Evolutionary conservation across 2,797 vertebrate species (phyloP).

Genomic region (Enteromius trimaculatus): DNA sequence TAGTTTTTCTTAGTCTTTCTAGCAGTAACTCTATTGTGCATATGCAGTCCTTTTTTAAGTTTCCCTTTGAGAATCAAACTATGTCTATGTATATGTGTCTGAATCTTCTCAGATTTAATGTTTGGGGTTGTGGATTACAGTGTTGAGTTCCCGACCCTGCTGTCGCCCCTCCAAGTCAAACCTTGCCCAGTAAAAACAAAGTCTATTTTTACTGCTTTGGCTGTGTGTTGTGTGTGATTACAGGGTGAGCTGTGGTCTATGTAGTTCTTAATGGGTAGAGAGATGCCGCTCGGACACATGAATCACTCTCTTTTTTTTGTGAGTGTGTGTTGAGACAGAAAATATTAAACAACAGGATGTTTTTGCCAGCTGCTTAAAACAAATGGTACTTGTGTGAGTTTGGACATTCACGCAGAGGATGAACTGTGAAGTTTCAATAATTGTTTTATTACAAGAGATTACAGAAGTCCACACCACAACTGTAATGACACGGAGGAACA

Average conservation of each 20-base stretch:
- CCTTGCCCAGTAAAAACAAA: conserved; percentile 35
- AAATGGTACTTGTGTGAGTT: neutral
- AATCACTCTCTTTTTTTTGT: neutral
- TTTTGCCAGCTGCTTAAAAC: neutral
- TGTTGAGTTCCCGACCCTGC: conserved; percentile 19
- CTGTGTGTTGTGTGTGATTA: conserved; percentile 35
- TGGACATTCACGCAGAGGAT: neutral
- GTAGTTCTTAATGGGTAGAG: conserved; percentile 33
- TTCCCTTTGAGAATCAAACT: neutral
- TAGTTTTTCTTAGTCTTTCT: neutral
- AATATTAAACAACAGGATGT: conserved; percentile 15
- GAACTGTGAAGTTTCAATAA: neutral
- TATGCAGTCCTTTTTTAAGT: neutral
- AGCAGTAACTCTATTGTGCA: neutral
- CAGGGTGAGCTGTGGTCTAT: conserved; percentile 37
- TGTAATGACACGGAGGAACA: neutral
- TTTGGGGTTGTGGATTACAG: conserved; percentile 38
- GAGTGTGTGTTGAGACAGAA: neutral
- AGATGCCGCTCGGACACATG: neutral
- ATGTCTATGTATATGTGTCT: neutral
- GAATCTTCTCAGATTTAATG: conserved; percentile 16
- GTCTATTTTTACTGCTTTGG: conserved; percentile 42
- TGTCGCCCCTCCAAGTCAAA: conserved; percentile 31
- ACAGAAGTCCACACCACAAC: neutral
- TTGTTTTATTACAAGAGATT: neutral